Evolutionary conservation across 2,888 invertebrate species (phyloP).

Genomic region (Acleris holmiana): DNA sequence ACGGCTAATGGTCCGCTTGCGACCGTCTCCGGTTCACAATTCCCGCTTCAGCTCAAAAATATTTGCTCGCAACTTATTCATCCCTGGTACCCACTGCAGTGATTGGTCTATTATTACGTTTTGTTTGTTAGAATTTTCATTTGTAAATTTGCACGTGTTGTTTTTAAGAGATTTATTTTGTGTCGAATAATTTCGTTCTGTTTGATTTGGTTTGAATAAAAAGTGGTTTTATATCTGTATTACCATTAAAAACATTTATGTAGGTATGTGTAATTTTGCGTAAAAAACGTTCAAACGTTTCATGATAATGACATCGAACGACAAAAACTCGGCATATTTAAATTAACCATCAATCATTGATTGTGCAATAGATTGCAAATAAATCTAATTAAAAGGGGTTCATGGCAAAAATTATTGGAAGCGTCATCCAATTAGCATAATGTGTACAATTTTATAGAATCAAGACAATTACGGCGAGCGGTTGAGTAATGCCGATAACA

Average conservation of each 20-base stretch:
- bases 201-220: background rate
- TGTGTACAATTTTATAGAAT: slow-evolving; percentile 49
- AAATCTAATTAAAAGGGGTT: slow-evolving; percentile 20
- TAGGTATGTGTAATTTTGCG: background rate
- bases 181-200: background rate
- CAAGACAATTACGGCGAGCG: slow-evolving; percentile 56
- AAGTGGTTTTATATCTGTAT: no score
- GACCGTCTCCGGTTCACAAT: slow-evolving; percentile 62
- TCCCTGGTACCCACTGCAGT: slow-evolving; percentile 49
- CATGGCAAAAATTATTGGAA: slow-evolving; percentile 12
- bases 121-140: slow-evolving; percentile 27
- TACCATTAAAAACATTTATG: no score
- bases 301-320: background rate
- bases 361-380: slow-evolving; percentile 25
- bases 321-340: background rate
- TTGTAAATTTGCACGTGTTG: slow-evolving; percentile 37
- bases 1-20: slow-evolving; percentile 76
- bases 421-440: slow-evolving; percentile 44
- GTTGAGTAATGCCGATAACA: slow-evolving; percentile 53
- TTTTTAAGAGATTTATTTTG: no score
- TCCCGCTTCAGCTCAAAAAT: slow-evolving; percentile 69
- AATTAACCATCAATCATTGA: slow-evolving; percentile 24
- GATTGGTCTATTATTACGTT: slow-evolving; percentile 36
- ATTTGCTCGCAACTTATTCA: slow-evolving; percentile 61
- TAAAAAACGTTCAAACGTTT: background rate